Evolutionary conservation across 2,113 vertebrate species (phyloP).

Genomic region (Trogon surrucura): DNA sequence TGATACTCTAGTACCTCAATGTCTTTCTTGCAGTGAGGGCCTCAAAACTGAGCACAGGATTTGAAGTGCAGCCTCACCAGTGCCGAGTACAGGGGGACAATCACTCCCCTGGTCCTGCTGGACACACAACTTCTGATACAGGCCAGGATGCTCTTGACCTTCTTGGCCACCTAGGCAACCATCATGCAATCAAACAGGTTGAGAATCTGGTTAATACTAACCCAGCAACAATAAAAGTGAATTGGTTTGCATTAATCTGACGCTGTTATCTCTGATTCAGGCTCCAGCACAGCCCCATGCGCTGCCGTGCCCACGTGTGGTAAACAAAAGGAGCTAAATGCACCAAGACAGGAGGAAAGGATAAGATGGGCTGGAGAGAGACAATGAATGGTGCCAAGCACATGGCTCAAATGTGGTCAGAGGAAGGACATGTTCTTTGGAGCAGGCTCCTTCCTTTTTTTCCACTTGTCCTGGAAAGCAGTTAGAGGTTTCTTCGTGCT

Average conservation of each 20-base stretch:
- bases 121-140: no score
- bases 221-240: not conserved
- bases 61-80: no score
- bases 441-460: not conserved
- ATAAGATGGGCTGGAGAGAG: not conserved
- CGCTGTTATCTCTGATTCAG: not conserved
- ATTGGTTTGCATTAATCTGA: not conserved
- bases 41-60: no score
- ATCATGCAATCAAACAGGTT: not conserved
- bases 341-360: not conserved
- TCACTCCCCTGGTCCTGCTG: no score
- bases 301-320: not conserved
- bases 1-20: no score
- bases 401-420: accelerated
- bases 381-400: not conserved
- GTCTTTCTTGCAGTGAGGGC: no score
- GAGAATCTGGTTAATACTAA: not conserved
- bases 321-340: not conserved
- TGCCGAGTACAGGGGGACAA: no score
- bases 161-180: no score
- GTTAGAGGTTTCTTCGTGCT: not conserved
- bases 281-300: not conserved
- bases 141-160: no score
- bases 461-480: not conserved
- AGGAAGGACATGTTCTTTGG: not conserved